Conservation (phyloP, 2,888 invertebrate genomes). For the Mycogona germanica region DNA sequence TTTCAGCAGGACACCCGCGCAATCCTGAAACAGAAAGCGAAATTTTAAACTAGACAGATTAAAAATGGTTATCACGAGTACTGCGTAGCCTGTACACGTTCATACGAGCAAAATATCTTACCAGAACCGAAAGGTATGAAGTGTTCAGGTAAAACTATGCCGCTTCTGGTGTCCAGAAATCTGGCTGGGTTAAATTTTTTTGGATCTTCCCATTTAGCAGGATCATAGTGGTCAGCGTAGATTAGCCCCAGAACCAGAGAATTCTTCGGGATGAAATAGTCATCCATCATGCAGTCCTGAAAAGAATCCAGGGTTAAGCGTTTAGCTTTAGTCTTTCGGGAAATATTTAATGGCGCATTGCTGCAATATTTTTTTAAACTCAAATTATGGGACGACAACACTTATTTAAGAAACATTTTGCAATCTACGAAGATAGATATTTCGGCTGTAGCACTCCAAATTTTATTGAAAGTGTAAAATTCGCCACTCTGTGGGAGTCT, state of each 20-base stretch:
- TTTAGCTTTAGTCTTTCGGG: too few species aligned
- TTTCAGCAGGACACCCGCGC: constrained; percentile 73
- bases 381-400: too few species aligned
- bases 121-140: constrained; percentile 72
- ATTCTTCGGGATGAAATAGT: constrained; percentile 52
- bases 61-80: neutral
- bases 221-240: constrained; percentile 67
- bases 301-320: too few species aligned
- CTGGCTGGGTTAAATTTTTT: constrained; percentile 49
- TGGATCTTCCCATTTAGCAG: constrained; percentile 49
- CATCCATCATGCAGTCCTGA: constrained; percentile 45
- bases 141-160: constrained; percentile 47
- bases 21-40: constrained; percentile 47
- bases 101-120: constrained; percentile 30
- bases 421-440: too few species aligned
- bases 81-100: neutral
- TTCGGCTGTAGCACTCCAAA: too few species aligned
- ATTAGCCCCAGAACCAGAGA: constrained; percentile 62
- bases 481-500: too few species aligned
- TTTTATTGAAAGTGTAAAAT: neutral
- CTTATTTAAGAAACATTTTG: too few species aligned
- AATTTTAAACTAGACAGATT: neutral
- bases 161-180: constrained; percentile 52
- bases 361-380: too few species aligned
- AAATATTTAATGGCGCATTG: too few species aligned